Evolutionary conservation across 2,797 vertebrate genomes (phyloP), one percentile per base, ranked within the genome.

Genomic region (Rhinichthys osculus): DNA sequence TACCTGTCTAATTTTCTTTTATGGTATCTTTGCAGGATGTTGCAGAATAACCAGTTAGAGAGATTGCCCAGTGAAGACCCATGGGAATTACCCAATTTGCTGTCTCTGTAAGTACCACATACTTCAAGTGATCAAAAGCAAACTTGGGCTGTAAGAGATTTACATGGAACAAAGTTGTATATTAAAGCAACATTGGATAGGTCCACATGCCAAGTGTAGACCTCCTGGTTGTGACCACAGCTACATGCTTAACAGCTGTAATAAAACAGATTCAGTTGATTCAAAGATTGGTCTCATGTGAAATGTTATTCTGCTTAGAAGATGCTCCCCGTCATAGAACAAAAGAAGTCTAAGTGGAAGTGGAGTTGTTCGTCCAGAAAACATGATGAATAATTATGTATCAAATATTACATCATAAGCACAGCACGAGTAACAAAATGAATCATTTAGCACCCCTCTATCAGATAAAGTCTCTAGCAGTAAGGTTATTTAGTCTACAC

Each of bases 41-140:
- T 99, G 73, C 98, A 99, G 93, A 98, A 98, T 92, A 99, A 99
- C 93, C 97, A 97, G 86, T 94, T 99, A 89, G 96, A 95, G 90
- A 91, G 93, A 86, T 94, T 99, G 92, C 97, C 97, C 23, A 95
- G 95, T 67, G 97, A 98, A 92, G 95, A 96, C 66, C 94, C 97
- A 88, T 96, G 97, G 96, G 97, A 97, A 90, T 96, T 99, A 88
- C 97, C 96, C 86, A 98, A 96, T 91, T 96, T 99, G 79, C 96
- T 98, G 86, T 99, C 98, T 81, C 94, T 99, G 98, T 99, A 95
- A 98, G 98, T 97, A 91, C 66, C 21, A 44, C 77, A 62, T 70
- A 79, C 11, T 82, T 85, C 40, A 83, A 64, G 33, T 54, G 57
- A 64, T 81, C 54, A 64, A 81, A 85, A 82, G 86, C 50, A 89